A percentile compares a stretch with the other conserved stretches of the same genome.
phyloP scores from a whole-genome alignment of 2,113 vertebrate species.

The Corapipo altera region DNA sequence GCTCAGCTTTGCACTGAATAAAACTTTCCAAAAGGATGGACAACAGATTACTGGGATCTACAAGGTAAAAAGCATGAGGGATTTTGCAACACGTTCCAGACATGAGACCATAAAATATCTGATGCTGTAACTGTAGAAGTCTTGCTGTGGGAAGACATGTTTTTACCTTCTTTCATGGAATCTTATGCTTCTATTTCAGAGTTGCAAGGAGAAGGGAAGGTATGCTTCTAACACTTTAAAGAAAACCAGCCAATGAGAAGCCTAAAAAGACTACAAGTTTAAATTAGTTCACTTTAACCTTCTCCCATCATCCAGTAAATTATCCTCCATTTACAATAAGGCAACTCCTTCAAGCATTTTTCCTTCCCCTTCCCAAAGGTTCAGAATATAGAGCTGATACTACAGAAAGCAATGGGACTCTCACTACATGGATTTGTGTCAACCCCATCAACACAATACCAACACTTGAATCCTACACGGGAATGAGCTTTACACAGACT shows the following conservation, averaged over 20 bases:
- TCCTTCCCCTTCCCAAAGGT: neutral
- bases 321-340: neutral
- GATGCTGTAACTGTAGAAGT: neutral
- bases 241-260: neutral
- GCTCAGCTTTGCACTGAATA: neutral
- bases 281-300: neutral
- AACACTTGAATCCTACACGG: neutral
- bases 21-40: neutral
- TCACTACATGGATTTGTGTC: neutral
- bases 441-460: neutral
- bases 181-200: neutral
- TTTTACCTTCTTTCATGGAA: neutral
- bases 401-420: neutral
- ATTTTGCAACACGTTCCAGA: neutral
- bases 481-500: neutral
- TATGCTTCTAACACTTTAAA: neutral
- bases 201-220: neutral
- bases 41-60: neutral
- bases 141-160: neutral
- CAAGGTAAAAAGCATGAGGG: neutral
- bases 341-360: neutral
- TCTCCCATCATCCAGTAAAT: neutral
- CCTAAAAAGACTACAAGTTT: neutral
- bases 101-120: neutral
- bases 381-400: neutral